Evolutionary conservation across 35 echinoderm and acorn worm genomes (phyloP).

Genomic region (Patiria miniata): DNA sequence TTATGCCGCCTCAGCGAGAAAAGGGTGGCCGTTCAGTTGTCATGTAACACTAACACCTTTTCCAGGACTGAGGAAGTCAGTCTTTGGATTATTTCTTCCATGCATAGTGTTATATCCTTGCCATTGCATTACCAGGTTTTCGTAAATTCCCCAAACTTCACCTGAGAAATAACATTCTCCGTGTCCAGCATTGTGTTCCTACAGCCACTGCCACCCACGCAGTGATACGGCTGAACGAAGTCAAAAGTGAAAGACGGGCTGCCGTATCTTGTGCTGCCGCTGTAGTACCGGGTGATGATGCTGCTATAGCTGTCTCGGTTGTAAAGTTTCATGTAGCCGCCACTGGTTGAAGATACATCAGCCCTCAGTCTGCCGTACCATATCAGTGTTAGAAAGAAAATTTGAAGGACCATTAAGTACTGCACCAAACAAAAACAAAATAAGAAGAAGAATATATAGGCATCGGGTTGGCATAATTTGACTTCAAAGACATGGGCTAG

Average conservation of each 20-base stretch:
- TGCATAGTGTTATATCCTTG: not conserved
- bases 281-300: not conserved
- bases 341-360: not conserved
- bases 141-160: not conserved
- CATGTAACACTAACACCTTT: not conserved
- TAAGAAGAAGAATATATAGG: not conserved
- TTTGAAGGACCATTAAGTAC: not conserved
- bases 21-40: too few relatives aligned
- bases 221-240: not conserved
- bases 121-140: not conserved
- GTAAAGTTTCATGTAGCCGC: conserved; percentile 14
- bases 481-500: not conserved
- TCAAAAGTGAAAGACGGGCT: conserved; percentile 8
- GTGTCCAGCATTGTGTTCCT: not conserved
- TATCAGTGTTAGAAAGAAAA: not conserved
- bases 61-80: not conserved
- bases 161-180: not conserved
- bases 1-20: too few relatives aligned
- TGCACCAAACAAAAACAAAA: too few relatives aligned
- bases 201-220: not conserved
- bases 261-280: not conserved
- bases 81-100: not conserved
- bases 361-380: not conserved
- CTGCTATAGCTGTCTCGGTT: not conserved
- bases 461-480: not conserved